Percentiles rank a stretch among this genome's conserved stretches.
These are phyloP conservation scores for Myrmecophaga tridactyla DNA, from an alignment of 2,113 vertebrate species.

Conservation along the genomic window DNA sequence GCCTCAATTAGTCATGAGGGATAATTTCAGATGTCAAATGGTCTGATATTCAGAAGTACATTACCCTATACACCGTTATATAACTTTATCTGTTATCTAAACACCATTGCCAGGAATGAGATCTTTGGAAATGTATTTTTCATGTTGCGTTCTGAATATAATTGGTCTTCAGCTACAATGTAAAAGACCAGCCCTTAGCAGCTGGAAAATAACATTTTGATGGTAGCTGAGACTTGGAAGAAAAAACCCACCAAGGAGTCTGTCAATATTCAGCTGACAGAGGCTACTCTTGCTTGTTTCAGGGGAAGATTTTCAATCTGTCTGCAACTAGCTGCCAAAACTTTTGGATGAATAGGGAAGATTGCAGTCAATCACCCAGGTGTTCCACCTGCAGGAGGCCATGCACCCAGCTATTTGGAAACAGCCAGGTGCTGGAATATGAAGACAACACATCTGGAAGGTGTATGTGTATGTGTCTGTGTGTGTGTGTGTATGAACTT, in stretches of 20 bases:
- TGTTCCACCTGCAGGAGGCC: conserved; percentile 57
- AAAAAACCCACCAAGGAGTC: neutral
- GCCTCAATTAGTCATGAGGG: conserved; percentile 61
- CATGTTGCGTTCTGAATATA: conserved; percentile 46
- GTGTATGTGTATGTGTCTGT: neutral
- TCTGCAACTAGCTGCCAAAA: conserved; percentile 61
- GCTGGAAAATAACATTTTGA: conserved; percentile 59
- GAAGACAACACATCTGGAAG: conserved; percentile 53
- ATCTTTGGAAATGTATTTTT: conserved; percentile 50
- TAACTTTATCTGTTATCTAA: conserved; percentile 37
- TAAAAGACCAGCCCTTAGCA: conserved; percentile 33
- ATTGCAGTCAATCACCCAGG: conserved; percentile 63
- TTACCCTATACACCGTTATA: neutral
- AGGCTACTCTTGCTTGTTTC: conserved; percentile 54
- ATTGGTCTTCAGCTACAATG: conserved; percentile 50
- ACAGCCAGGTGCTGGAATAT: conserved; percentile 44
- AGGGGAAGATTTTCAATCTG: conserved; percentile 71
- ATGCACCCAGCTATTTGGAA: conserved; percentile 48
- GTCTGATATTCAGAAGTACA: conserved; percentile 54
- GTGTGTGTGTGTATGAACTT: neutral
- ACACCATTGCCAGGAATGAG: neutral
- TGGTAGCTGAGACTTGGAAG: neutral
- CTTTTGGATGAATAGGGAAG: conserved; percentile 57
- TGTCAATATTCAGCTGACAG: conserved; percentile 64
- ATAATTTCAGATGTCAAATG: conserved; percentile 76